These are phyloP conservation scores for Stegodyphus dumicola DNA, from an alignment of 1,140 invertebrate species.

Conservation along the genomic window DNA sequence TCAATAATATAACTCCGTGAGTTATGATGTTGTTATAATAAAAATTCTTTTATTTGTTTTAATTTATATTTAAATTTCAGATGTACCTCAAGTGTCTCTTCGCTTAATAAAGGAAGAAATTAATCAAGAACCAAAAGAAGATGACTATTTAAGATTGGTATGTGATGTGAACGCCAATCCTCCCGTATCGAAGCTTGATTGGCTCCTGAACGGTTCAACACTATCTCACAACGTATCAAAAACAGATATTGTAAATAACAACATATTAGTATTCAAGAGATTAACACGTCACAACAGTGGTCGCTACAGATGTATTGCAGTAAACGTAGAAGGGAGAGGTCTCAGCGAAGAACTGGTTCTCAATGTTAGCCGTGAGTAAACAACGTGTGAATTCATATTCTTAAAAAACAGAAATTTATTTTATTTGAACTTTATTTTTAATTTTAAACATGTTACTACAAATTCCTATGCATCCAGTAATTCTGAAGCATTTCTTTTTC, in stretches of 20 bases:
- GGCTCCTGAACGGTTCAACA: background rate
- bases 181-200: background rate
- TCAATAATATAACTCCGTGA: no score
- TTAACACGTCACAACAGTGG: slow-evolving; percentile 7
- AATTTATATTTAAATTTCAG: background rate
- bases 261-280: slow-evolving; percentile 4
- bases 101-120: background rate
- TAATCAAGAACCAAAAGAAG: background rate
- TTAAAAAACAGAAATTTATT: no score
- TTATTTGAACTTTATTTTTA: no score
- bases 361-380: slow-evolving; percentile 52
- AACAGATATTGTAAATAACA: slow-evolving; percentile 4
- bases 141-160: background rate
- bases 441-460: no score
- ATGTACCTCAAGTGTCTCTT: background rate
- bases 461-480: no score
- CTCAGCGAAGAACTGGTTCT: slow-evolving; percentile 30
- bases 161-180: background rate
- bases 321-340: slow-evolving; percentile 37
- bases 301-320: slow-evolving; percentile 46
- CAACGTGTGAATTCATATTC: background rate
- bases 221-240: background rate
- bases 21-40: no score
- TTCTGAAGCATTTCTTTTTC: no score
- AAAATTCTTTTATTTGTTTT: no score